These are phyloP conservation scores for Peromyscus polionotus DNA, from an alignment of 2,113 vertebrate genomes.

Conservation along the genomic window DNA sequence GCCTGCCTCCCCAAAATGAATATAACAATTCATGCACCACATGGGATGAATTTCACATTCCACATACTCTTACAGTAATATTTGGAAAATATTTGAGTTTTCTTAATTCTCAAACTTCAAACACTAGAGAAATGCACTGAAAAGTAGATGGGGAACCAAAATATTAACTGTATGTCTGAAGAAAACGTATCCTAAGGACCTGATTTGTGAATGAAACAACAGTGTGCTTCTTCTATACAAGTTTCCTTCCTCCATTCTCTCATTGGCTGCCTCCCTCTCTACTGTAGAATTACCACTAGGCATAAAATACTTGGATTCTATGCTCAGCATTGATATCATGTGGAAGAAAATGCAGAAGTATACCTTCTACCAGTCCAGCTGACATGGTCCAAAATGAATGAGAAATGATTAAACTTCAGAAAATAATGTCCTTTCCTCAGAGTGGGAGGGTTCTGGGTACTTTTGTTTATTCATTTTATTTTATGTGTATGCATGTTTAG, in stretches of 20 bases:
- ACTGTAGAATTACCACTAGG: background rate
- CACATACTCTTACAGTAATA: too few species aligned
- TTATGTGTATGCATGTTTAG: background rate
- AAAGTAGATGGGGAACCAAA: background rate
- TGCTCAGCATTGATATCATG: background rate
- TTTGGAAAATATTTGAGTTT: background rate
- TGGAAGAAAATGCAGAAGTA: background rate
- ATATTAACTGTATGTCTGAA: background rate
- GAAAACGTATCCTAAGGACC: background rate
- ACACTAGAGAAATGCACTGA: background rate
- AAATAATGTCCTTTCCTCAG: background rate
- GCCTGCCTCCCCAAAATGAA: background rate
- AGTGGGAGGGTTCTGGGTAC: background rate
- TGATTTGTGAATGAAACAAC: background rate
- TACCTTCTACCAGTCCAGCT: background rate
- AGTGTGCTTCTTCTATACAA: background rate
- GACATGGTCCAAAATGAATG: background rate
- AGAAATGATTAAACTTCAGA: background rate
- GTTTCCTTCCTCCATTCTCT: background rate
- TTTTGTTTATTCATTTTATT: background rate
- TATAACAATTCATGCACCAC: background rate
- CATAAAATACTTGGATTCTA: background rate
- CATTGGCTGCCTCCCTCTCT: rapidly evolving
- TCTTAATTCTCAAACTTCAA: background rate
- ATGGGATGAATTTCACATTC: background rate